Evolutionary conservation across 1,140 invertebrate genomes (phyloP).

Genomic region (Drosophila takahashii): DNA sequence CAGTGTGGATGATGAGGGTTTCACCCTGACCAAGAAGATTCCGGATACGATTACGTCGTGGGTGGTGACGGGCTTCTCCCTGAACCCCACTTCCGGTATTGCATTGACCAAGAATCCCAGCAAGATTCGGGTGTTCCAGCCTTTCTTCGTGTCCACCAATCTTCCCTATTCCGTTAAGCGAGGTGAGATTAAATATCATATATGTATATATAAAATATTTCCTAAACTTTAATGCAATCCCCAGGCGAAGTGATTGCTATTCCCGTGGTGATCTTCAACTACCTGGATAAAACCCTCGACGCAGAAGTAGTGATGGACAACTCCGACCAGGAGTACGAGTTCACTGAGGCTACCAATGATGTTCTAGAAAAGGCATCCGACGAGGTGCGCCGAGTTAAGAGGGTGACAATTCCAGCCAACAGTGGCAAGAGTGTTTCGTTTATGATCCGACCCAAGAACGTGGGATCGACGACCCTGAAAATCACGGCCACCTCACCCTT

Average conservation of each 20-base stretch:
- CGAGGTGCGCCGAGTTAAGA: conserved; percentile 88
- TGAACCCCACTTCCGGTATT: conserved; percentile 93
- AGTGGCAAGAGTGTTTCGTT: conserved; percentile 91
- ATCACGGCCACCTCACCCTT: conserved; percentile 89
- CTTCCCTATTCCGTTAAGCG: conserved; percentile 94
- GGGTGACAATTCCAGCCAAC: conserved; percentile 88
- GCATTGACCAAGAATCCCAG: conserved; percentile 90
- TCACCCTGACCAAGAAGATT: conserved; percentile 86
- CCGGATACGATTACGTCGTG: conserved; percentile 97
- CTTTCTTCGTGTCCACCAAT: conserved; percentile 93
- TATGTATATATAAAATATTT: too few species aligned
- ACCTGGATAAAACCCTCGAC: conserved; percentile 88
- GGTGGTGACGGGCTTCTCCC: conserved; percentile 96
- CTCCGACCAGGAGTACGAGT: conserved; percentile 91
- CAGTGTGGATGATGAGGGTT: conserved; percentile 44
- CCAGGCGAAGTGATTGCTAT: conserved; percentile 78
- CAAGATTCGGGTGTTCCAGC: conserved; percentile 93
- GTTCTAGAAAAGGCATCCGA: conserved; percentile 85
- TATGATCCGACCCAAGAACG: conserved; percentile 90
- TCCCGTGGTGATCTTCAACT: conserved; percentile 82
- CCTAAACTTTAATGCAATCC: background rate
- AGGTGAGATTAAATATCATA: conserved; percentile 85
- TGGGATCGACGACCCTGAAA: conserved; percentile 91
- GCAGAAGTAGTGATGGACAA: conserved; percentile 95
- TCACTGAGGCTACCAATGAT: conserved; percentile 87